These are phyloP conservation scores for Corythoichthys intestinalis DNA, from an alignment of 2,113 vertebrate species.

Conservation along the genomic window DNA sequence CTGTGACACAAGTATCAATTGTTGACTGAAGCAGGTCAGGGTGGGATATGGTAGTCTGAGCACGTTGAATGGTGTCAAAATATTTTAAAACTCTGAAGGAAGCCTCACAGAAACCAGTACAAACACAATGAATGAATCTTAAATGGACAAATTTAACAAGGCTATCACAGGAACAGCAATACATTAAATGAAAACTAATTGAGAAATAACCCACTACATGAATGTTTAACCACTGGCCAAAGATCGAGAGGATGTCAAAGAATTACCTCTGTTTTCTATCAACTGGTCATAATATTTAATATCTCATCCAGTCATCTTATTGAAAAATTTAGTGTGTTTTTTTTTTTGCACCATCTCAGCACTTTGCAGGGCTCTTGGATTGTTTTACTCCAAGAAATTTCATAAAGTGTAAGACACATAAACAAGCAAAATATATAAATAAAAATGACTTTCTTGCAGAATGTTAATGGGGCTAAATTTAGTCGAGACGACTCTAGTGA, in stretches of 20 bases:
- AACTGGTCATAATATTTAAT: not conserved
- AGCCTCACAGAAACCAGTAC: not conserved
- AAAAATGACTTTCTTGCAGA: not conserved
- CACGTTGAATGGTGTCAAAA: slow-evolving; percentile 13
- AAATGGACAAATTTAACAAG: not conserved
- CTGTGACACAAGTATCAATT: not conserved
- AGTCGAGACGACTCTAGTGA: not conserved
- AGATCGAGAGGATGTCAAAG: too few species aligned
- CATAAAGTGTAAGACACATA: not conserved
- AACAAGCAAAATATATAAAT: not conserved
- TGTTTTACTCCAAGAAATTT: not conserved
- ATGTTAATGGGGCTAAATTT: not conserved
- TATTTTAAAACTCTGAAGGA: slow-evolving; percentile 2
- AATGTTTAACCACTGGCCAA: not conserved
- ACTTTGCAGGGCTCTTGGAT: not conserved
- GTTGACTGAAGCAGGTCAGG: slow-evolving; percentile 10
- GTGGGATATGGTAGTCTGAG: slow-evolving; percentile 13
- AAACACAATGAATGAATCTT: not conserved
- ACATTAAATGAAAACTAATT: not conserved
- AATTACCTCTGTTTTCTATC: not conserved
- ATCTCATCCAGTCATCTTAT: not conserved
- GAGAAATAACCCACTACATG: not conserved
- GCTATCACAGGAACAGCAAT: not conserved
- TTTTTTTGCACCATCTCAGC: not conserved
- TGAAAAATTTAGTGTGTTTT: not conserved